Conservation (phyloP, 2,113 vertebrate species). For the Paradisaea rubra region DNA sequence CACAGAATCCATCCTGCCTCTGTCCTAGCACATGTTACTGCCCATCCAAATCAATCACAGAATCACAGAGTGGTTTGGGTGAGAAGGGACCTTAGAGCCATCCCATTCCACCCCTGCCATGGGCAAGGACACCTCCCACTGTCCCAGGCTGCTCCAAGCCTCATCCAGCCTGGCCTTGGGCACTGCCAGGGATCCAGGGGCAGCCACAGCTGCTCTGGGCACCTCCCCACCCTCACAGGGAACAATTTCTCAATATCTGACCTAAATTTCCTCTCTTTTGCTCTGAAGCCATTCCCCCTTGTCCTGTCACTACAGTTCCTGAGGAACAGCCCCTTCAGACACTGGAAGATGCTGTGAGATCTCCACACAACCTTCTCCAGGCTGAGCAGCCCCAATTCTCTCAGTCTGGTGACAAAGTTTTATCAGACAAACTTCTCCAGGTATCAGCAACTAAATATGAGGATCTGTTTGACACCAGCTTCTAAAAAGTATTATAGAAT, state of each 20-base stretch:
- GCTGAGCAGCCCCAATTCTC: neutral
- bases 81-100: neutral
- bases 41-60: neutral
- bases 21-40: neutral
- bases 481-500: neutral
- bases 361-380: neutral
- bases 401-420: neutral
- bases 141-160: neutral
- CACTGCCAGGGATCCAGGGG: neutral
- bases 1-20: neutral
- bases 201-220: neutral
- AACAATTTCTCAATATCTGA: neutral
- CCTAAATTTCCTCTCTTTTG: neutral
- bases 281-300: neutral
- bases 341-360: neutral
- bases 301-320: neutral
- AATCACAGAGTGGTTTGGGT: neutral
- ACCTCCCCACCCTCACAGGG: accelerated
- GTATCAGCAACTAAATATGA: neutral
- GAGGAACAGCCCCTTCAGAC: neutral
- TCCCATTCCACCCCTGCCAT: accelerated
- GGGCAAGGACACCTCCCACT: neutral
- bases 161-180: accelerated
- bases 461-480: neutral
- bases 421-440: neutral